Evolutionary conservation across 1,140 invertebrate genomes (phyloP), one percentile per base, ranked within the genome.

Genomic region (Drosophila burlai): DNA sequence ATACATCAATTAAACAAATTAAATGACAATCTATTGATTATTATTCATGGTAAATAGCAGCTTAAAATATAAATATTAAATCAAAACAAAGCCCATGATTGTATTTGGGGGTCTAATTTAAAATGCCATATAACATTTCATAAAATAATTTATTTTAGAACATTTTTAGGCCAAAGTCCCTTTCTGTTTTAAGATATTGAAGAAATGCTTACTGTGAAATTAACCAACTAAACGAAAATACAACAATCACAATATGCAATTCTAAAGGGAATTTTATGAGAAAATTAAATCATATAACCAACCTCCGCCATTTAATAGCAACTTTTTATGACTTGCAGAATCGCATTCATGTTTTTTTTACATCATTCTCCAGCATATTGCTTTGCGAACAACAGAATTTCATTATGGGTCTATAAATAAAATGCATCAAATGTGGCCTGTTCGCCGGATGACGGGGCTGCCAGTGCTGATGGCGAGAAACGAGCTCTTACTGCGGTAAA

Each of bases 351-450:
- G 13, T 16, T 26, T 29, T 68, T 68, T 49, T 67, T 55, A 9
- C 40, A 40, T 26, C 24, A 50, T 31, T 26, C 18, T 21, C 16
- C 40, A 24, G 61, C 34, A 40, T 40, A 36, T 40, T 64, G 45
- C 38, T 36, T 49, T 18, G 26, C 29, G 40, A 66, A 69, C 62
- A 66, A 29, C 62, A 66, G 38, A 50, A 77, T 77, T 82, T 81
- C 69, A 81, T 82, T 81, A 77, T 61, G 64, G 69, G 43, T 57
- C 58, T 66, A 81, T 64, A 81, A 71, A 80, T 81, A 80, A 81
- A 59, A 43, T 57, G 43, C 16, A 64, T 50, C 50, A 46, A 40
- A 43, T 57, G 47, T 47, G 58, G 42, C 58, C 58, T 49, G 29
- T 40, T 29, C 2, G 21, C 26, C 21, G 29, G 40, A 45, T 45